Evolutionary conservation across 2,113 vertebrate genomes (phyloP).

Genomic region (Ptyas mucosa): DNA sequence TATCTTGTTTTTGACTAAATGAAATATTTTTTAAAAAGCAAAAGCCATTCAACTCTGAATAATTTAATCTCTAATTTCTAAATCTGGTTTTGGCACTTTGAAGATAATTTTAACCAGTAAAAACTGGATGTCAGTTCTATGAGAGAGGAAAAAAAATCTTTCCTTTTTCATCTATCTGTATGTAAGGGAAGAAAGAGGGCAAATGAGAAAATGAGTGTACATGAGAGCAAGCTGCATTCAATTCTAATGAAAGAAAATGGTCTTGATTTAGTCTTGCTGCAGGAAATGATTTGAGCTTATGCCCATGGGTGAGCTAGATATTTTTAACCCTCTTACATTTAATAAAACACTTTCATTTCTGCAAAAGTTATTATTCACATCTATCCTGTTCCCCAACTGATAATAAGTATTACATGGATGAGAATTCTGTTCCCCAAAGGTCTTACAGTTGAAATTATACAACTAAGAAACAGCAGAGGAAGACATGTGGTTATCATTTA

Average conservation of each 20-base stretch:
- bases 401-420: background rate
- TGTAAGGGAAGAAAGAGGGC: background rate
- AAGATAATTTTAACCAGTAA: constrained; percentile 13
- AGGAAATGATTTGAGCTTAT: constrained; percentile 30
- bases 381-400: background rate
- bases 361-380: constrained; percentile 9
- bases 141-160: background rate
- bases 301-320: constrained; percentile 8
- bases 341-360: constrained; percentile 21
- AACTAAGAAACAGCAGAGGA: background rate
- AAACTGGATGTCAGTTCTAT: constrained; percentile 11
- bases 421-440: background rate
- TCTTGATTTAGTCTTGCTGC: constrained; percentile 13
- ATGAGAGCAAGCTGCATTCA: background rate
- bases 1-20: background rate
- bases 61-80: constrained; percentile 30
- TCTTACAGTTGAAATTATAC: background rate
- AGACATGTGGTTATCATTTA: background rate
- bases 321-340: constrained; percentile 39
- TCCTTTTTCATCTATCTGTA: constrained; percentile 20
- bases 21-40: background rate
- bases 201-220: background rate
- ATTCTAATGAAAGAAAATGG: background rate
- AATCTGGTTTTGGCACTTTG: background rate
- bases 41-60: constrained; percentile 5